Conservation (phyloP, 1,140 invertebrate species). For the Orchesella cincta region DNA sequence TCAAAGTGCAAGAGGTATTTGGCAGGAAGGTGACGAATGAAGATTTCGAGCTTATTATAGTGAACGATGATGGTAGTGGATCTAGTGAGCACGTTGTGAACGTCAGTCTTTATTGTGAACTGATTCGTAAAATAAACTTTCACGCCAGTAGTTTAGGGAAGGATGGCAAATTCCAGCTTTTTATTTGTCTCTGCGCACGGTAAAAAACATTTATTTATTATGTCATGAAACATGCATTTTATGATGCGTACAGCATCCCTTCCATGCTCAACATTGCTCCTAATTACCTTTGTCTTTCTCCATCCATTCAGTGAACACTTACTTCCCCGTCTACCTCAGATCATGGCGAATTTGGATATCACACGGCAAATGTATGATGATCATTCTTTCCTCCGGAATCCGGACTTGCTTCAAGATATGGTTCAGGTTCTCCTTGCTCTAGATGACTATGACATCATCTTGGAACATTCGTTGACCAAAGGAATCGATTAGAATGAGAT, state of each 20-base stretch:
- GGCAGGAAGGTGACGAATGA: constrained; percentile 60
- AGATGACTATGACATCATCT: constrained; percentile 86
- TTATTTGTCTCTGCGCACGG: constrained; percentile 88
- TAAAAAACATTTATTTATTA: too few species aligned
- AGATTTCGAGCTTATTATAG: constrained; percentile 55
- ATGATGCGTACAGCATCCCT: too few species aligned
- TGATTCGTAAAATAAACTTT: constrained; percentile 80
- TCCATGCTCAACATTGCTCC: neutral
- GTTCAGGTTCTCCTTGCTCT: constrained; percentile 88
- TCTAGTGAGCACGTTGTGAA: constrained; percentile 57
- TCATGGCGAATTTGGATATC: constrained; percentile 80
- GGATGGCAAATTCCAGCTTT: constrained; percentile 96
- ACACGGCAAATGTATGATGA: constrained; percentile 95
- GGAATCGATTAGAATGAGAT: constrained; percentile 66
- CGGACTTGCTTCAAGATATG: constrained; percentile 80
- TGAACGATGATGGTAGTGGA: constrained; percentile 56
- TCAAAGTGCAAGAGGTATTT: constrained; percentile 82
- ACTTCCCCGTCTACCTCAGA: constrained; percentile 81
- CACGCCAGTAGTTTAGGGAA: constrained; percentile 87
- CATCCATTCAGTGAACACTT: constrained; percentile 94
- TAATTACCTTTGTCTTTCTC: constrained; percentile 1
- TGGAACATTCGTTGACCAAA: constrained; percentile 92
- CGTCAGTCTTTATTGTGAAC: constrained; percentile 74
- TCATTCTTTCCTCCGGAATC: constrained; percentile 85
- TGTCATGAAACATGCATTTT: too few species aligned